Evolutionary conservation across 2,888 invertebrate species (phyloP).

Genomic region (Leptinotarsa rubiginosa): DNA sequence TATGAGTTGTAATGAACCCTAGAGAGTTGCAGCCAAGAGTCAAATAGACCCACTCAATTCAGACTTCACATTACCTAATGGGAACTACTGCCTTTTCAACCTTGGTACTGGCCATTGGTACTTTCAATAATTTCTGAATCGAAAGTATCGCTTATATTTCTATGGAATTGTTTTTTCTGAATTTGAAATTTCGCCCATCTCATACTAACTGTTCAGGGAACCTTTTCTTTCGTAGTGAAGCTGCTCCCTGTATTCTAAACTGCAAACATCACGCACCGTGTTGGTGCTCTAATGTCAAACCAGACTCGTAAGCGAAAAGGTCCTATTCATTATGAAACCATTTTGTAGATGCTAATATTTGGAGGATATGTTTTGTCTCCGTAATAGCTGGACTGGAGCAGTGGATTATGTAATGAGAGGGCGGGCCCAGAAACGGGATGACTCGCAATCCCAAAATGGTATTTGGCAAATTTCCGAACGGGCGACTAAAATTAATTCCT

Average conservation of each 20-base stretch:
- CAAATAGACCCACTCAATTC: no score
- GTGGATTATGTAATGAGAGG: slow-evolving; percentile 56
- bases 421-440: slow-evolving; percentile 50
- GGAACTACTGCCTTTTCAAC: no score
- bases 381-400: slow-evolving; percentile 51
- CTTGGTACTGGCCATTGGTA: no score
- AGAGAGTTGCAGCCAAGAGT: no score
- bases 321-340: slow-evolving; percentile 50
- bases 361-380: slow-evolving; percentile 54
- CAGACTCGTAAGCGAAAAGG: slow-evolving; percentile 35
- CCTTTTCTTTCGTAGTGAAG: background rate
- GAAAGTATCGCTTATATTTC: no score
- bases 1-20: no score
- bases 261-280: slow-evolving; percentile 14
- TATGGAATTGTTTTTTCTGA: no score
- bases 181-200: no score
- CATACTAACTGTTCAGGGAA: background rate
- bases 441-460: slow-evolving; percentile 60
- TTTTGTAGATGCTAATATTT: slow-evolving; percentile 57
- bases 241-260: background rate
- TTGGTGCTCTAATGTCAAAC: slow-evolving; percentile 23
- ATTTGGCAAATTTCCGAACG: slow-evolving; percentile 65
- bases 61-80: no score
- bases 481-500: slow-evolving; percentile 66
- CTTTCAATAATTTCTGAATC: no score